These are phyloP conservation scores for Eucidaris tribuloides DNA, from an alignment of 35 echinoderm and acorn worm species.

Conservation along the genomic window DNA sequence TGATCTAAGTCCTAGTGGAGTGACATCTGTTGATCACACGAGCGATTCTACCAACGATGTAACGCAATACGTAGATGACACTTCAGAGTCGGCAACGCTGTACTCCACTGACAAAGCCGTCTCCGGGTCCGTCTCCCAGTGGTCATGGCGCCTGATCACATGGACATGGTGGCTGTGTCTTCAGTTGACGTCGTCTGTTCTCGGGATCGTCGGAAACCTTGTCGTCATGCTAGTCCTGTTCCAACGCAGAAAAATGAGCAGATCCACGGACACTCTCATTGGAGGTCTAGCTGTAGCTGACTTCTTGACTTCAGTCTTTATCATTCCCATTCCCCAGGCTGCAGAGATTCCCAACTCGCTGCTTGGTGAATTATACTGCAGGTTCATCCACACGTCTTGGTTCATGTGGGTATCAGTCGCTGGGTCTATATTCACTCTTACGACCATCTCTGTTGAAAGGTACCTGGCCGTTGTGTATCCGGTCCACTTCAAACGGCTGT, in stretches of 20 bases:
- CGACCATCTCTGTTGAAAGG: conserved; percentile 71
- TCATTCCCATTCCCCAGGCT: conserved; percentile 65
- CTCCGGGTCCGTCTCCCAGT: too few relatives aligned
- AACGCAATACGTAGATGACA: too few relatives aligned
- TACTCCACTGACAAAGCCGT: too few relatives aligned
- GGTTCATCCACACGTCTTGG: conserved; percentile 50
- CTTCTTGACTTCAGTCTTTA: conserved; percentile 55
- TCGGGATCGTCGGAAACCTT: conserved; percentile 74
- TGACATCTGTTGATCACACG: too few relatives aligned
- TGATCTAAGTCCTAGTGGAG: too few relatives aligned
- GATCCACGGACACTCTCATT: conserved; percentile 70
- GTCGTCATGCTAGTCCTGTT: conserved; percentile 60
- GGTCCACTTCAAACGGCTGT: conserved; percentile 47
- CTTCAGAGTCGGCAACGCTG: too few relatives aligned
- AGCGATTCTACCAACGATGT: too few relatives aligned
- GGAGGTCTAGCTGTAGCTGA: conserved; percentile 75
- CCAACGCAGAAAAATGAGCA: conserved; percentile 18
- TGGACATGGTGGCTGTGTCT: conserved; percentile 50
- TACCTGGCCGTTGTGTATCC: conserved; percentile 90
- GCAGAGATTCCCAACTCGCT: not conserved
- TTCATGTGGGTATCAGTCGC: conserved; percentile 79
- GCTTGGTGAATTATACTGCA: conserved; percentile 67
- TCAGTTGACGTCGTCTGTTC: conserved; percentile 45
- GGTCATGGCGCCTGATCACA: not conserved
- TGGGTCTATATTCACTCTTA: conserved; percentile 71